phyloP scores from a whole-genome alignment of 2,797 vertebrate species.

The Eulemur coronatus region DNA sequence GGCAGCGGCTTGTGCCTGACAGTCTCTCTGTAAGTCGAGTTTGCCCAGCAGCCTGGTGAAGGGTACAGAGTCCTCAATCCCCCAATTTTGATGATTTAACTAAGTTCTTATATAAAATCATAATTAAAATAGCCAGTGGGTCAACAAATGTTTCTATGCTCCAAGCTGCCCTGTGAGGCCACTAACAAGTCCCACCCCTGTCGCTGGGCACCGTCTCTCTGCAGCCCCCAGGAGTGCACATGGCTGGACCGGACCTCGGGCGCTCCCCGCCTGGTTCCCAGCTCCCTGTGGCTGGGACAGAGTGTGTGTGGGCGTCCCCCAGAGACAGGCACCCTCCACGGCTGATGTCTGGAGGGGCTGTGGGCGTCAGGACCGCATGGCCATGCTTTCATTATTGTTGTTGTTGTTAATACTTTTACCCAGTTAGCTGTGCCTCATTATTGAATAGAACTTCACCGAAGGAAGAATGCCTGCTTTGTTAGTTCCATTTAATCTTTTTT shows the following conservation, averaged over 20 bases:
- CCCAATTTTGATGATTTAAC: background rate
- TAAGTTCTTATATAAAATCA: background rate
- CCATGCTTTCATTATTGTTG: background rate
- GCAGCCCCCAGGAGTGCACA: background rate
- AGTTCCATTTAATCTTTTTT: background rate
- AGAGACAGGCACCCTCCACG: background rate
- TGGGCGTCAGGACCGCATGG: background rate
- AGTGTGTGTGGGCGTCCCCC: background rate
- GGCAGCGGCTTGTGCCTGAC: background rate
- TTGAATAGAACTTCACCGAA: background rate
- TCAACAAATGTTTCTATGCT: background rate
- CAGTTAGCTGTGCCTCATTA: background rate
- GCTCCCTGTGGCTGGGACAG: background rate
- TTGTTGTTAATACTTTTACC: background rate
- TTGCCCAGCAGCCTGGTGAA: background rate
- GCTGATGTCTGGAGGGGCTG: background rate
- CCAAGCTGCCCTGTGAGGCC: background rate
- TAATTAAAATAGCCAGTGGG: background rate
- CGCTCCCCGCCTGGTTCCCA: background rate
- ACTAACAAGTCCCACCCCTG: background rate
- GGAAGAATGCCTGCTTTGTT: background rate
- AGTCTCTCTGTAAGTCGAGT: background rate
- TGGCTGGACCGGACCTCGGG: background rate
- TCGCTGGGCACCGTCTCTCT: background rate
- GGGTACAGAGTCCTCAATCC: background rate